These are phyloP conservation scores for Pyrrhosoma nymphula DNA, from an alignment of 2,888 invertebrate species.

Conservation along the genomic window DNA sequence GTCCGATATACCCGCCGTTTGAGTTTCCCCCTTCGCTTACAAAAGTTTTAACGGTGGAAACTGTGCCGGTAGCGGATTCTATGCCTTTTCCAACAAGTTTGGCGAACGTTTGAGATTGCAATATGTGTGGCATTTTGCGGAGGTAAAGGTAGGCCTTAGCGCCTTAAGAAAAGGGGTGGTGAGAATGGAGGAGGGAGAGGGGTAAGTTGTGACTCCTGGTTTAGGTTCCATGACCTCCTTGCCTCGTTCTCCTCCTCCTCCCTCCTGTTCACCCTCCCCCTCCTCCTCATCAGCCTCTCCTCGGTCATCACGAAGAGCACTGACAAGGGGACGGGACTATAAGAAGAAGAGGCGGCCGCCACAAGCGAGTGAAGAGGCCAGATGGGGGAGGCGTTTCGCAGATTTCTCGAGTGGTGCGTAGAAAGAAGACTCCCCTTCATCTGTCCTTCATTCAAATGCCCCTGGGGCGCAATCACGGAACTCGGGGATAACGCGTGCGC, in stretches of 20 bases:
- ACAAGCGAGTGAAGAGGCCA: background rate
- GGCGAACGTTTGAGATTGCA: background rate
- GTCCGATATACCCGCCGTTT: no score
- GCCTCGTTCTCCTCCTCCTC: background rate
- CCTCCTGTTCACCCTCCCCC: background rate
- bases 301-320: background rate
- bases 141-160: background rate
- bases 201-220: background rate
- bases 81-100: background rate
- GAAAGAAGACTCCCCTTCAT: background rate
- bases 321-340: background rate
- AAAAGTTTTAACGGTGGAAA: no score
- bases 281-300: background rate
- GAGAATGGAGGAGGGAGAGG: background rate
- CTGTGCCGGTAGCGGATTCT: no score
- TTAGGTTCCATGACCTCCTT: conserved; percentile 16
- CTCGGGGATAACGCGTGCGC: no score
- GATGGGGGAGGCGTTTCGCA: background rate
- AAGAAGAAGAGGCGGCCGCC: background rate
- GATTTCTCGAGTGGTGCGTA: background rate
- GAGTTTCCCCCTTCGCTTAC: no score
- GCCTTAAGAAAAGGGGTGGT: no score
- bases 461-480: no score
- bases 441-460: no score
- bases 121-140: background rate